Evolutionary conservation across 2,113 vertebrate species (phyloP), one percentile per base, ranked within the genome.

Genomic region (Prunella himalayana): DNA sequence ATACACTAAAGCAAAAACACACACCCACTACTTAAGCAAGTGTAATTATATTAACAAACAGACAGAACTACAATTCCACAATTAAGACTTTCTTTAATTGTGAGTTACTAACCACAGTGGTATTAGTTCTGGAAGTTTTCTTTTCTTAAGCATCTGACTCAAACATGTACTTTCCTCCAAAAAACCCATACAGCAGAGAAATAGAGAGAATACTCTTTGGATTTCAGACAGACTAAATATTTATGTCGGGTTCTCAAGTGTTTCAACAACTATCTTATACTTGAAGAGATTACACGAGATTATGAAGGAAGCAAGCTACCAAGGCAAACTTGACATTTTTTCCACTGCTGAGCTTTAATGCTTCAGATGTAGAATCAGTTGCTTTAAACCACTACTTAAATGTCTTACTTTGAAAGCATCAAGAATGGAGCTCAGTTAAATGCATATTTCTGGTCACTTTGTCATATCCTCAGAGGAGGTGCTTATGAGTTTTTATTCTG

Each of bases 171-270:
- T 66, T 70, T 28, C 33, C 41, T 77, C 42, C 18, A 39, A 64
- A 84, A 88, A 69, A 10, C 3, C 35, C 13, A 5, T 1, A 13
- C 3, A 64, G n/a, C 65, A 65, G 13, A 64, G 30, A 84, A 82
- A 78, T 14, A 77, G 25, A 59, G n/a, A 72, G 24, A 85, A 76
- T n/a, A 35, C 17, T 24, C 25, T 57, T 45, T 10, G 21, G 44
- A 79, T 89, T 92, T 91, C 77, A 91, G 63, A 66, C 24, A 86
- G 86, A 91, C 73, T 54, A 95, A 88, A 71, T 84, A 94, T 87
- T 96, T 95, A 82, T 24, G 42, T 45, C 5, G 1, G 9, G 13
- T 64, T 90, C 64, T 81, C 35, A 70, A 88, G 39, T 49, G 17
- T 81, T 94, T 78, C 51, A 81, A 70, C 47, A 88, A 54, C 21